A percentile compares a stretch with the other conserved stretches of the same genome.
phyloP scores from a whole-genome alignment of 2,888 invertebrate genomes.

The Pollenia angustigena region DNA sequence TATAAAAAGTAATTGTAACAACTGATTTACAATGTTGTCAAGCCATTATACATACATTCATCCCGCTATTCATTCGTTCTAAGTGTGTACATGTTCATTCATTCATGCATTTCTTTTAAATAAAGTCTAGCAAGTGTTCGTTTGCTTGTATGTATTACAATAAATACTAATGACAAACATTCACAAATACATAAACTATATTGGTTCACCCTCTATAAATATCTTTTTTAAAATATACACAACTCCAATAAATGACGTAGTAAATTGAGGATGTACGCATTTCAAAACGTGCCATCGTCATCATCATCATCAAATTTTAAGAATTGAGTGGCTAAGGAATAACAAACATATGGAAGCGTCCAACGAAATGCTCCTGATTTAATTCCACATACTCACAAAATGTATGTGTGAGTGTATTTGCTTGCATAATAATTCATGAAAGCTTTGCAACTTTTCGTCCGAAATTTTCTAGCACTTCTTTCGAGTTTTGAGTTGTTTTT shows the following conservation, averaged over 20 bases:
- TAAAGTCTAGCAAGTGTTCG: too few species aligned
- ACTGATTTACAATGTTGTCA: constrained; percentile 22
- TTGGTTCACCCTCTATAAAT: constrained; percentile 15
- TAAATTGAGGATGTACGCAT: constrained; percentile 45
- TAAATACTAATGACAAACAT: not conserved
- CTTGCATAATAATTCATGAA: not conserved
- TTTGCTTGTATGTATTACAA: constrained; percentile 1
- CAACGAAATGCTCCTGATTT: not conserved
- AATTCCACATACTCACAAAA: not conserved
- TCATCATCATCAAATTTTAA: constrained; percentile 1
- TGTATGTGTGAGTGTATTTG: not conserved
- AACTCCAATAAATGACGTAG: not conserved
- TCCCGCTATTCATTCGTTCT: constrained; percentile 2
- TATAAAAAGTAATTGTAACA: constrained; percentile 54
- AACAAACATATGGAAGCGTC: constrained; percentile 24
- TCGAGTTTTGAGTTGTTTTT: not conserved
- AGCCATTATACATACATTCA: constrained; percentile 2
- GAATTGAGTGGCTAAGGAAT: constrained; percentile 19
- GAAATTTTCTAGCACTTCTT: not conserved
- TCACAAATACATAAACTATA: not conserved
- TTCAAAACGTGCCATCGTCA: constrained; percentile 37
- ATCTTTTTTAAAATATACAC: not conserved
- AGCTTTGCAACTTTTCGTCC: not conserved
- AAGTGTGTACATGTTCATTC: not conserved
- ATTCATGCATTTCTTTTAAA: too few species aligned